phyloP scores from a whole-genome alignment of 2,888 invertebrate genomes.

The Dolichopus griseipennis region DNA sequence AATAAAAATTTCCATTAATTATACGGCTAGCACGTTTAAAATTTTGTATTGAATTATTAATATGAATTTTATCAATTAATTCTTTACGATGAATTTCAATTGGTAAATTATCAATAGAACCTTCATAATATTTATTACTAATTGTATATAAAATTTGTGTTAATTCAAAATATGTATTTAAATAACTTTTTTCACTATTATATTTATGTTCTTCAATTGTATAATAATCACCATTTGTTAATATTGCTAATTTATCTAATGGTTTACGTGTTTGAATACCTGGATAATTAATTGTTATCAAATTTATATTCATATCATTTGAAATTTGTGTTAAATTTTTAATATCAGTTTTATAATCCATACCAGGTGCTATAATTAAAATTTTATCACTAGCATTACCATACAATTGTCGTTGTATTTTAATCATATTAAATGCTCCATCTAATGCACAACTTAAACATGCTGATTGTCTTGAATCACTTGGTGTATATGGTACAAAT shows the following conservation, averaged over 20 bases:
- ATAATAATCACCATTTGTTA: constrained; percentile 36
- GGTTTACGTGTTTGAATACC: constrained; percentile 39
- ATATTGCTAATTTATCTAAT: constrained; percentile 41
- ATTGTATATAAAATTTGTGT: constrained; percentile 46
- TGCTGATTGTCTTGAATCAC: constrained; percentile 44
- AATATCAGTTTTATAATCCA: constrained; percentile 40
- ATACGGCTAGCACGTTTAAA: constrained; percentile 29
- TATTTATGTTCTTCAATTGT: constrained; percentile 48
- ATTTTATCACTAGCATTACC: constrained; percentile 49
- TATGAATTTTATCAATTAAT: constrained; percentile 22
- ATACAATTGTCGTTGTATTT: constrained; percentile 37
- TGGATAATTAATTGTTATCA: constrained; percentile 51
- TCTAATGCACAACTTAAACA: constrained; percentile 38
- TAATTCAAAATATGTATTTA: constrained; percentile 49
- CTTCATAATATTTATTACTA: constrained; percentile 44
- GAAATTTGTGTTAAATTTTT: constrained; percentile 35
- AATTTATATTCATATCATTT: constrained; percentile 42
- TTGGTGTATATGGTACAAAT: constrained; percentile 47
- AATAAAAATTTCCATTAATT: constrained; percentile 48
- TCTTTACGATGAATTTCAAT: constrained; percentile 38
- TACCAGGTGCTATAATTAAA: constrained; percentile 50
- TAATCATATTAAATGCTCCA: constrained; percentile 41
- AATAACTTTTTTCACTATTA: constrained; percentile 46
- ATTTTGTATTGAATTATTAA: neutral
- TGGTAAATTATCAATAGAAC: constrained; percentile 39